Percentiles rank a stretch among this genome's conserved stretches.
These are phyloP conservation scores for Saccostrea cuccullata DNA, from an alignment of 1,140 invertebrate genomes.

Conservation along the genomic window DNA sequence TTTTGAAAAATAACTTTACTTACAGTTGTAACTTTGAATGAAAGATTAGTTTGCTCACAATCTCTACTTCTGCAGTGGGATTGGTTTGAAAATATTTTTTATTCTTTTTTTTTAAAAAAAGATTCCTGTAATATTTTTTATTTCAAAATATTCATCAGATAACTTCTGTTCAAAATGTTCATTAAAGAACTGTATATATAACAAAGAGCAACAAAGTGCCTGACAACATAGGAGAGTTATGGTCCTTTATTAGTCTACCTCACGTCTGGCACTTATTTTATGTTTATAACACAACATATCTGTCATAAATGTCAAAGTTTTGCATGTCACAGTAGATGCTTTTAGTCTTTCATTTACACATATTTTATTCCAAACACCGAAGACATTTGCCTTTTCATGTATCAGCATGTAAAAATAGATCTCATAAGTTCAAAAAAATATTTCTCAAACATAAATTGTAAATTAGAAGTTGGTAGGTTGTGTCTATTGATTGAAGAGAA, in stretches of 20 bases:
- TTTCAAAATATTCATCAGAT: no score
- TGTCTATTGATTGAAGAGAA: neutral
- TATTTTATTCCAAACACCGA: neutral
- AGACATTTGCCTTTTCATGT: neutral
- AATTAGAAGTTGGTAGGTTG: neutral
- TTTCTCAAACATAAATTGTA: neutral
- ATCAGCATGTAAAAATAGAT: neutral
- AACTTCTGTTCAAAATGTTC: no score
- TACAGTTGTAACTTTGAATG: no score
- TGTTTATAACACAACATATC: neutral
- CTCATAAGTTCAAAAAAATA: neutral
- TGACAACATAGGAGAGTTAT: neutral
- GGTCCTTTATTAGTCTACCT: neutral
- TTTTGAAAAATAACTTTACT: no score
- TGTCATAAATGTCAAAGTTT: neutral
- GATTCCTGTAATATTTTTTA: no score
- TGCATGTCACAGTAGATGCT: neutral
- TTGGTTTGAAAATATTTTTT: no score
- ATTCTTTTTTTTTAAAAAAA: no score
- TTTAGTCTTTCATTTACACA: neutral
- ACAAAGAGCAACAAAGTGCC: neutral
- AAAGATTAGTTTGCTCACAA: no score
- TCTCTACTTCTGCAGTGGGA: no score
- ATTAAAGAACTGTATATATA: no score
- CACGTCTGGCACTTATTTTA: neutral